Base-by-base conservation (phyloP, 2,888 invertebrate species). In the Celastrina argiolus region DNA sequence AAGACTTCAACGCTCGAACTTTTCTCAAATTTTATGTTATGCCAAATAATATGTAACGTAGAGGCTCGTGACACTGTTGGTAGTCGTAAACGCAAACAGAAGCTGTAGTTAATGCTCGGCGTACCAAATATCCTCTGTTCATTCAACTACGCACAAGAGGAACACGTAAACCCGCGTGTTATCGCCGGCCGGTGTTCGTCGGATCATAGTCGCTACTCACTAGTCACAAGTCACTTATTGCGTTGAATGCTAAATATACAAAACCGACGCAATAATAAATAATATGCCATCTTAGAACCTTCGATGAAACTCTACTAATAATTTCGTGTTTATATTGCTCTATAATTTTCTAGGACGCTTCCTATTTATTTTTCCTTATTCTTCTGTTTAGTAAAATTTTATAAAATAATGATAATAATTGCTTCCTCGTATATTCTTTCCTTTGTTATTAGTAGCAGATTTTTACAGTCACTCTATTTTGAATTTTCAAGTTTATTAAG, bases 141-240 rank as follows among this genome's bases (percentile, higher is more conserved):
- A 39, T 36, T 61, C 39, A 61, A 61, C 36, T 61, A 61, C 14
- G 61, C 39, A 39, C 36, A 61, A 61, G 61, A 36, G 66, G 66
- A 69, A 67, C 67, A 64, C 56, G 66, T 67, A 66, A 68, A 66
- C 66, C 67, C 61, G 65, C 66, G 66, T 68, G 67, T 71, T 70
- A 73, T 72, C 73, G 66, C 73, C 72, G 73, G 72, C 73, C 71
- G 72, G 72, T 68, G 45, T 69, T 67, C 68, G 72, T 68, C 51
- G 70, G 68, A 69, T 71, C 71, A 69, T 69, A 70, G 69, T 68
- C 69, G 64, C 67, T 68, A 58, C 66, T 64, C 16, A 45, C 18
- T 67, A 69, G 68, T 69, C 69, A 61, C 67, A 67, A 56, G 69
- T 66, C 58, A 69, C 56, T 68, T 71, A 69, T 69, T 69, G 63